Base-by-base conservation (phyloP, 1,140 invertebrate genomes). In the Lamellibrachia luymesi region DNA sequence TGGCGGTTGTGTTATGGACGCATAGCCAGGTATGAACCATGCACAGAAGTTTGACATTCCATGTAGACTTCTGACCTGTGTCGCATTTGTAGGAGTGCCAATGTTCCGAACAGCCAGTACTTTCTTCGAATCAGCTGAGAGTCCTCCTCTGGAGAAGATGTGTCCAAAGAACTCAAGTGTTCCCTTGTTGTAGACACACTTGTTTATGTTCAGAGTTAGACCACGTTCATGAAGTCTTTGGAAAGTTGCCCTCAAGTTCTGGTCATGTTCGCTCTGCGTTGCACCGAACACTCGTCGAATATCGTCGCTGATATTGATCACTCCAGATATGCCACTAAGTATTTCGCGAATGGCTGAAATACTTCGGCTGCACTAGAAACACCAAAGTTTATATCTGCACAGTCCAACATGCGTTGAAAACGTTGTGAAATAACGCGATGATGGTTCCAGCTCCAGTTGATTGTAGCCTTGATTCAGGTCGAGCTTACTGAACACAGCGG, bases 21-120 rank as follows among this genome's bases (percentile, higher is more conserved):
- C 52, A 27, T 92, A 92, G n/a, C 52, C 52, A 51, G 10, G 49
- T 50, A 92, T 92, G 7, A 92, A 92, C 64, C 52, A 92, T 17
- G 91, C 50, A 64, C 38, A 56, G 56, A 90, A 93, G 51, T 93
- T 93, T 38, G 50, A 27, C 93, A 93, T 93, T 25, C 93, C 93
- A 22, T 92, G 27, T 2, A 93, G 51, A 56, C 91, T 80, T 51
- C 52, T 52, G 51, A 92, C 52, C 38, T 89, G 38, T 17, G 7
- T 50, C 10, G 51, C 7, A 50, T 80, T 90, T n/a, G 64, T 93
- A 13, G 50, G 92, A 50, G 25, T 49, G 64, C 7, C 13, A 5
- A 93, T 64, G 4, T 93, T 13, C 64, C 8, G 25, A 89, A 93
- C 49, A 49, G 13, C 4, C 17, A n/a, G 25, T 17, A 90, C 64